Base-by-base conservation (phyloP, 2,113 vertebrate genomes). In the Vombatus ursinus region DNA sequence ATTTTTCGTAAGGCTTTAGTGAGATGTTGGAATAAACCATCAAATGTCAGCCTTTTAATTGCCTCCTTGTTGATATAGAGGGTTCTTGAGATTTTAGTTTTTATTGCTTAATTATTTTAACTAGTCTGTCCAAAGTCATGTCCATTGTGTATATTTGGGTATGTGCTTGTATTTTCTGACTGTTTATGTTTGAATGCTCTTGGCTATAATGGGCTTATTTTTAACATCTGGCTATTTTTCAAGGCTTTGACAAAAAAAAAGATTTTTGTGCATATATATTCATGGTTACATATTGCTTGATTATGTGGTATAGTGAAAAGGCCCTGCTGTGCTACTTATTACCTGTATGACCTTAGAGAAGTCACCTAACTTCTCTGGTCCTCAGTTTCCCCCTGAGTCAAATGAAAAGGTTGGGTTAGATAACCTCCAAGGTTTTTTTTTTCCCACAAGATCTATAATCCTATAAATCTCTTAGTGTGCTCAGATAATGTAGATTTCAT, bases 11-110 rank as follows among this genome's bases (percentile, higher is more conserved):
- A 98, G 97, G 98, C 96, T 97, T 97, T 97, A 96, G 98, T 91
- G 97, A 97, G 98, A 97, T 98, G 97, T 98, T 97, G 97, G 97
- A 98, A 98, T 97, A 98, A 98, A 98, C 98, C 96, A 98, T 98
- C 98, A 98, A 98, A 97, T 92, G 68, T 98, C 98, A 97, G 98
- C 97, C 97, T 98, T 98, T 97, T 92, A 97, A 97, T 98, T 98
- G 97, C 97, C 96, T 96, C 51, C 14, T 97, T 97, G 97, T 98
- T 97, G 97, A 96, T 94, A 92, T 11, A 26, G 93, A 92, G 14
- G 10, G 24, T 61, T 97, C 96, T 95, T 95, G 92, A 37, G 77
- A n/a, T 92, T 95, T 96, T 95, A 91, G 0, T 25, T 97, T 97
- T 96, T 98, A 96, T 95, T 95, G 96, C 97, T 97, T 97, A 94